phyloP scores from a whole-genome alignment of 2,113 vertebrate genomes.

The Gorsachius goisagi region DNA sequence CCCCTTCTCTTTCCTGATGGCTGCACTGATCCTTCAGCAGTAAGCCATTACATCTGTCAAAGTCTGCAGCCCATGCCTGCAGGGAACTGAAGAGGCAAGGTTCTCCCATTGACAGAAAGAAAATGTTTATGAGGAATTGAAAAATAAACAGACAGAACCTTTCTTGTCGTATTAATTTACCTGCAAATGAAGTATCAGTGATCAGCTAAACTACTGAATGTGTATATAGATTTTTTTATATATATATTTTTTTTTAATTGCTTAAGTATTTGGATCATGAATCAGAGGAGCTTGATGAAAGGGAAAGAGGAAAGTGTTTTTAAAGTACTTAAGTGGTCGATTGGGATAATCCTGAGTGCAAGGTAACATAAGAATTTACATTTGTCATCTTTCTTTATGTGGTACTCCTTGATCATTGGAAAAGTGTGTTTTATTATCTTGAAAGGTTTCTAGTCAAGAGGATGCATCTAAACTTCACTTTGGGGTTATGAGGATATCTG shows the following conservation, averaged over 20 bases:
- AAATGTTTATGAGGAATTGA: background rate
- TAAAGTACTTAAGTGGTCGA: background rate
- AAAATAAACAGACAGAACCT: background rate
- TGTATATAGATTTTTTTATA: background rate
- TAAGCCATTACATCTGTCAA: background rate
- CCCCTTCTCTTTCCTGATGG: background rate
- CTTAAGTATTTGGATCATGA: background rate
- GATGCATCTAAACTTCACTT: background rate
- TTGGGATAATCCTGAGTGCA: background rate
- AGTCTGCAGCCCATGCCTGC: background rate
- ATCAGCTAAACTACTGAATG: background rate
- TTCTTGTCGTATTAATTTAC: background rate
- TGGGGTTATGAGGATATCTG: background rate
- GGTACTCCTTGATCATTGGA: background rate
- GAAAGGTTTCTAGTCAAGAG: background rate
- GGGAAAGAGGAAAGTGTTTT: background rate
- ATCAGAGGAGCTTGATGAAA: background rate
- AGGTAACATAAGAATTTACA: background rate
- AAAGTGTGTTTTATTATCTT: slow-evolving; percentile 1
- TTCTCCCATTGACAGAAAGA: background rate
- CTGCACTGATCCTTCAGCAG: background rate
- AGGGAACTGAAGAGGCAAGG: background rate
- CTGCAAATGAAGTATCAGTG: background rate
- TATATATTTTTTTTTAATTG: background rate
- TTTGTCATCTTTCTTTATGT: background rate